Base-by-base conservation (phyloP, 2,113 vertebrate genomes). In the Pionites leucogaster region DNA sequence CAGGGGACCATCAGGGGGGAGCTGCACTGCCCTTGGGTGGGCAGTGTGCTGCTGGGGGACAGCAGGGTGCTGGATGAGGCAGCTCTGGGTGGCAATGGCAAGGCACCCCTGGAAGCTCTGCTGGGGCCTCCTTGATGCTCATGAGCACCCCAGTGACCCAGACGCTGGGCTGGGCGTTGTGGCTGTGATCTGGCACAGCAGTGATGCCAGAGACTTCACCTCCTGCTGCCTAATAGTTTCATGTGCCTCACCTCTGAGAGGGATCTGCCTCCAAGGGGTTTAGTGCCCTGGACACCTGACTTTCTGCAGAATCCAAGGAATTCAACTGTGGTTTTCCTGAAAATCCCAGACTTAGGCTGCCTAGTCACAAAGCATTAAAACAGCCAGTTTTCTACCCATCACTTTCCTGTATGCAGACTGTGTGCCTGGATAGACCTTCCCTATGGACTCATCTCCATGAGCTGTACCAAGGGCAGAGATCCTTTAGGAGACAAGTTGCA, bases 1-100 rank as follows among this genome's bases (percentile, higher is more conserved):
- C 4, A 49, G 0, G 1, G 39, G 18, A 52, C 59, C 0, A 0
- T 95, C 31, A 53, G 9, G 9, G 47, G 12, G n/a, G 35, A 64
- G 44, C 44, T 50, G 83, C 10, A 31, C 63, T 70, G 57, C 18
- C 65, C 67, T 49, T 55, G 64, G 57, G 37, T 47, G 71, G 62
- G 55, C 25, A 70, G 70, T 17, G 41, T 86, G 76, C 41, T 67
- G 70, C 4, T 0, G 8, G n/a, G 52, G 68, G 16, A 4, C 20
- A 72, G 37, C 50, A 53, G 33, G 39, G n/a, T 46, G 24, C 64
- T 39, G 44, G 44, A 6, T 1, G 2, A 42, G n/a, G 39, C 27
- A 44, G 55, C 18, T 4, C 31, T 33, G 59, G 24, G 31, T n/a
- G 69, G 37, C n/a, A 63, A 41, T 14, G 57, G 37, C 37, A 79